A percentile compares a stretch with the other conserved stretches of the same genome.
Evolutionary conservation across 2,113 vertebrate genomes (phyloP).

Genomic region (Sinosuthora webbiana): DNA sequence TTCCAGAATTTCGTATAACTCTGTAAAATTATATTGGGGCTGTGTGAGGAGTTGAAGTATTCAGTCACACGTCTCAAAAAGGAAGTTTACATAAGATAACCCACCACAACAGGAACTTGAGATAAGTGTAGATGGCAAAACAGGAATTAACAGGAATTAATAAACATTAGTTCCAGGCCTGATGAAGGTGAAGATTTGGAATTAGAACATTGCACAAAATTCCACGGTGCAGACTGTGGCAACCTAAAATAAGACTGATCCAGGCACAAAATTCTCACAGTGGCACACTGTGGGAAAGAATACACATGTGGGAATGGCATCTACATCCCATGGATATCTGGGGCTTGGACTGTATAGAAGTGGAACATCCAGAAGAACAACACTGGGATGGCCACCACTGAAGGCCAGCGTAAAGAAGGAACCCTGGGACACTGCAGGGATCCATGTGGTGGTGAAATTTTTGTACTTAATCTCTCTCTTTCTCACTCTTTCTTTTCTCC

Average conservation of each 20-base stretch:
- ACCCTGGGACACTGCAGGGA: accelerated
- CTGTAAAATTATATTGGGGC: background rate
- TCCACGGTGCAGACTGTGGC: background rate
- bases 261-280: accelerated
- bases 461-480: background rate
- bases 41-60: background rate
- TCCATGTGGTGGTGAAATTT: background rate
- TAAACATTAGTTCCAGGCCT: background rate
- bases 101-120: background rate
- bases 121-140: background rate
- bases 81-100: background rate
- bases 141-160: background rate
- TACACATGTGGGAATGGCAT: background rate
- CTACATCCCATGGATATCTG: background rate
- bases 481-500: background rate
- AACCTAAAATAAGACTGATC: background rate
- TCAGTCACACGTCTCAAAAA: background rate
- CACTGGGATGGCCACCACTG: background rate
- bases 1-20: background rate
- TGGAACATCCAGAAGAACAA: background rate
- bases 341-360: background rate
- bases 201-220: background rate
- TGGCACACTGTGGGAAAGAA: background rate
- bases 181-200: background rate
- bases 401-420: background rate